These are phyloP conservation scores for Schrankia costaestrigalis DNA, from an alignment of 2,888 invertebrate species.

Conservation along the genomic window DNA sequence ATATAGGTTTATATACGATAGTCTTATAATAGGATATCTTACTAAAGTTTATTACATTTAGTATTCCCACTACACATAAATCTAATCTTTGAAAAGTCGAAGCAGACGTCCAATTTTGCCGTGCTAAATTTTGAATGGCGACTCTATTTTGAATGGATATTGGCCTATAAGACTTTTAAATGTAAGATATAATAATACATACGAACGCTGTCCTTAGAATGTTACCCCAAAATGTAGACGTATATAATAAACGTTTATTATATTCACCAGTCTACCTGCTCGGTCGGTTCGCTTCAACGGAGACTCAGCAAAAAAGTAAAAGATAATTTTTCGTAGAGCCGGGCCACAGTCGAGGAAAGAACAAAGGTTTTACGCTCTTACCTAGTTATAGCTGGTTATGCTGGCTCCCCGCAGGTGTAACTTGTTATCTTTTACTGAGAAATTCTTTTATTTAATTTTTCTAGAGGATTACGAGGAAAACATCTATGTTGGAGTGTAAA, in stretches of 20 bases:
- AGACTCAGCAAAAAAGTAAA: slow-evolving; percentile 72
- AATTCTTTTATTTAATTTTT: slow-evolving; percentile 59
- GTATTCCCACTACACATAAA: too few relatives aligned
- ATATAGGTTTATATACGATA: too few relatives aligned
- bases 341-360: slow-evolving; percentile 63
- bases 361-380: slow-evolving; percentile 70
- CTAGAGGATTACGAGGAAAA: slow-evolving; percentile 29
- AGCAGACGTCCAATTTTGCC: too few relatives aligned
- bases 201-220: slow-evolving; percentile 28
- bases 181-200: slow-evolving; percentile 16
- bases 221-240: slow-evolving; percentile 32
- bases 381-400: slow-evolving; percentile 72
- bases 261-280: slow-evolving; percentile 70
- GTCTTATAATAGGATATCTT: too few relatives aligned
- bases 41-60: too few relatives aligned
- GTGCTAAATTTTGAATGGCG: too few relatives aligned
- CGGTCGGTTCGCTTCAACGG: slow-evolving; percentile 55
- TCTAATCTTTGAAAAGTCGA: too few relatives aligned
- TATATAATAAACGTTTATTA: slow-evolving; percentile 54
- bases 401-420: slow-evolving; percentile 69
- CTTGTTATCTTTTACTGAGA: slow-evolving; percentile 68
- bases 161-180: slow-evolving; percentile 22
- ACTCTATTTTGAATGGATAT: too few relatives aligned
- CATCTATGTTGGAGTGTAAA: slow-evolving; percentile 42
- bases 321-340: slow-evolving; percentile 73